These are phyloP conservation scores for Pitangus sulphuratus DNA, from an alignment of 2,797 vertebrate species.

Conservation along the genomic window DNA sequence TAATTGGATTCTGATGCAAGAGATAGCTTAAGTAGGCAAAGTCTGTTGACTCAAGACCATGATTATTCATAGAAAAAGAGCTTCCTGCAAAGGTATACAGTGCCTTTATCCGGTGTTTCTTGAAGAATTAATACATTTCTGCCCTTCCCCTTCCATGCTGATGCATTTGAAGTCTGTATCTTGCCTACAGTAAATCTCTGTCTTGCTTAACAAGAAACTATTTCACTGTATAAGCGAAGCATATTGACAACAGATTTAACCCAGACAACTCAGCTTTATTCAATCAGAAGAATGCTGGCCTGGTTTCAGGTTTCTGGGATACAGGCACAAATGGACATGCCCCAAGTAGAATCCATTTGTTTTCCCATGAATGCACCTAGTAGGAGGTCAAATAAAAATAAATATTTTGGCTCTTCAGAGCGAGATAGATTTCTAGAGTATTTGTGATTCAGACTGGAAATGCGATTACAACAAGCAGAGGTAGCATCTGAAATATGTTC, in stretches of 20 bases:
- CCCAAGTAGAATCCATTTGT: constrained; percentile 64
- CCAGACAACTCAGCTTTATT: constrained; percentile 57
- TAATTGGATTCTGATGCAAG: constrained; percentile 48
- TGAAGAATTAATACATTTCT: constrained; percentile 34
- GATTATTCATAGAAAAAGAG: constrained; percentile 59
- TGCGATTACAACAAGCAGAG: constrained; percentile 68
- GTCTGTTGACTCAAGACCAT: constrained; percentile 52
- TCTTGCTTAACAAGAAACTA: constrained; percentile 53
- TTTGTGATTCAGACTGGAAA: constrained; percentile 64
- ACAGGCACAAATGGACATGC: constrained; percentile 58
- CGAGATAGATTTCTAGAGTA: constrained; percentile 68
- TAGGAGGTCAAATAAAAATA: constrained; percentile 76
- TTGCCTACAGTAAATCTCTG: constrained; percentile 57
- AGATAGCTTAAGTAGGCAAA: constrained; percentile 57
- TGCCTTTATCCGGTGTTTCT: background rate
- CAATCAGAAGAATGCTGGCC: constrained; percentile 56
- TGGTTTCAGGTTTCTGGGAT: constrained; percentile 60
- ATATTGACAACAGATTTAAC: constrained; percentile 71
- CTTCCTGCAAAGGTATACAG: constrained; percentile 27
- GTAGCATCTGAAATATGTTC: constrained; percentile 66
- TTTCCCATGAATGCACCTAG: constrained; percentile 70
- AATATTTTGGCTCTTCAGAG: constrained; percentile 68
- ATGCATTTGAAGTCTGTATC: constrained; percentile 36
- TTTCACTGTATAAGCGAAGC: constrained; percentile 46
- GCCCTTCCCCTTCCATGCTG: background rate